Conservation (phyloP, 2,113 vertebrate genomes). For the Potamarius usumacintae region DNA sequence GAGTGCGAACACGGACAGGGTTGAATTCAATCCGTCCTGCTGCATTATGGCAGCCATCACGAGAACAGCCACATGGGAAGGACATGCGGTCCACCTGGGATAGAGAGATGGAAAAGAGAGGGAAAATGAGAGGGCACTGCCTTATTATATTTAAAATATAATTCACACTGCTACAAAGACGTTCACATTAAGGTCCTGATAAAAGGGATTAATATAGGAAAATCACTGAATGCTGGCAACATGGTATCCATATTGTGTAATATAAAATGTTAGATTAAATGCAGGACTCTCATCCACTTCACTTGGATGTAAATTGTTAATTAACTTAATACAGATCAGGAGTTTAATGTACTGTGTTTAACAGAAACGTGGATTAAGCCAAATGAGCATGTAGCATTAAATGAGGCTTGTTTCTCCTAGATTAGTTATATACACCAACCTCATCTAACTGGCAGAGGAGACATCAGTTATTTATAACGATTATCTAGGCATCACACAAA, state of each 20-base stretch:
- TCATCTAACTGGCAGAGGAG: too few relatives aligned
- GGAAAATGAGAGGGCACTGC: background rate
- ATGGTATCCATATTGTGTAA: background rate
- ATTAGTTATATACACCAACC: too few relatives aligned
- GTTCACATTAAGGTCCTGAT: background rate
- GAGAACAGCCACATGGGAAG: slow-evolving; percentile 94
- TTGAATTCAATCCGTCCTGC: slow-evolving; percentile 95
- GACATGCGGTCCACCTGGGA: slow-evolving; percentile 94
- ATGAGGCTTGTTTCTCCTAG: too few relatives aligned
- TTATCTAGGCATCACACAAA: too few relatives aligned
- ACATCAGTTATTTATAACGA: too few relatives aligned
- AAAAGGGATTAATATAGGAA: background rate
- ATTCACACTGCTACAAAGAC: background rate
- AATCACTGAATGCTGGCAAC: background rate
- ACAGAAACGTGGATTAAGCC: too few relatives aligned
- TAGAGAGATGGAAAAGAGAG: background rate
- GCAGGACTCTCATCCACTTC: background rate
- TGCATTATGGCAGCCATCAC: slow-evolving; percentile 89
- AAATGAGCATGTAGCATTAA: too few relatives aligned
- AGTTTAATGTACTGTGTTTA: too few relatives aligned
- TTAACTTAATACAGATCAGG: too few relatives aligned
- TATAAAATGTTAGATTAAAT: background rate
- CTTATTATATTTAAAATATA: background rate
- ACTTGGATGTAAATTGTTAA: background rate
- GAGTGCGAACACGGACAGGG: slow-evolving; percentile 91